Evolutionary conservation across 1,140 invertebrate species (phyloP).

Genomic region (Coptotermes formosanus): DNA sequence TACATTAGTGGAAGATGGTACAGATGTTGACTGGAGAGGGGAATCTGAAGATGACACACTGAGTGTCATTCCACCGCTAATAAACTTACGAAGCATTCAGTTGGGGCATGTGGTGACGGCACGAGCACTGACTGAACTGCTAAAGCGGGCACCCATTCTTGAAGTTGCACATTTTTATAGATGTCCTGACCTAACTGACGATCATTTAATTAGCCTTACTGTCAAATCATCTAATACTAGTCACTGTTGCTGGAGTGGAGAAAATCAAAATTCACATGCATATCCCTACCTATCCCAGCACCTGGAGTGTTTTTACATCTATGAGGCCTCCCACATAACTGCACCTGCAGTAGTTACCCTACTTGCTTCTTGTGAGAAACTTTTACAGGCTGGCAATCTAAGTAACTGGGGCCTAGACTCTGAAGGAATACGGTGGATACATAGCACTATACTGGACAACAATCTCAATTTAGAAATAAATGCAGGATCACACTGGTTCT

Average conservation of each 20-base stretch:
- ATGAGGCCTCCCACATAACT: conserved; percentile 48
- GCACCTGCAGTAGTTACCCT: conserved; percentile 45
- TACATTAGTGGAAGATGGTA: conserved; percentile 45
- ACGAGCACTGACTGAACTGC: conserved; percentile 44
- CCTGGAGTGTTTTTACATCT: conserved; percentile 52
- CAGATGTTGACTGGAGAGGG: conserved; percentile 44
- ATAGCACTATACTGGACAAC: conserved; percentile 43
- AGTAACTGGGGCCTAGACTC: conserved; percentile 50
- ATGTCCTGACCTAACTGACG: conserved; percentile 48
- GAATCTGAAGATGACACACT: conserved; percentile 41
- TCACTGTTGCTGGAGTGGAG: background rate
- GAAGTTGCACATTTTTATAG: conserved; percentile 48
- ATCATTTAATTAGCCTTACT: conserved; percentile 43
- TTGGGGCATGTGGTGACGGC: conserved; percentile 47
- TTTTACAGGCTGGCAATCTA: conserved; percentile 50
- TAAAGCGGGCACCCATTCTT: conserved; percentile 46
- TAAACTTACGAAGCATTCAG: conserved; percentile 46
- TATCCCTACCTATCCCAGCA: conserved; percentile 39
- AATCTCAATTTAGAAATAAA: conserved; percentile 51
- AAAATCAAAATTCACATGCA: background rate
- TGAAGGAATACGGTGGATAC: conserved; percentile 46
- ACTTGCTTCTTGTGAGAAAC: conserved; percentile 45
- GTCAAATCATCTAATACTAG: conserved; percentile 32
- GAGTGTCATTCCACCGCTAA: conserved; percentile 34
- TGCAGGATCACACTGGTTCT: conserved; percentile 52